These are phyloP conservation scores for Percina caprodes DNA, from an alignment of 2,113 vertebrate genomes.

Conservation along the genomic window DNA sequence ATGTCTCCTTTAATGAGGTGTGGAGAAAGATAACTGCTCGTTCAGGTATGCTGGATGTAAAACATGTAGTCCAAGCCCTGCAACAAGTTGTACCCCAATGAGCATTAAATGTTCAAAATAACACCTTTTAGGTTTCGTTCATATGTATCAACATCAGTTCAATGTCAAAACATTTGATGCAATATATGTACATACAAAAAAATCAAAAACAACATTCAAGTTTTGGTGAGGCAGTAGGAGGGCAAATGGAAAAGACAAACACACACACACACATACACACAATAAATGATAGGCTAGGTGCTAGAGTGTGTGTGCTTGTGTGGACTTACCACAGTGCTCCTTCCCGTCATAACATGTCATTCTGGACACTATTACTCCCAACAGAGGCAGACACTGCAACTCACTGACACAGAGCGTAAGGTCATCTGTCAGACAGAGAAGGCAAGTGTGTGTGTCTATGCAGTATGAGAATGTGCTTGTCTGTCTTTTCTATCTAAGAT, in stretches of 20 bases:
- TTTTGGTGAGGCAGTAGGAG: not conserved
- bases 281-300: too few relatives aligned
- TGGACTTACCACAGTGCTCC: conserved; percentile 18
- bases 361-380: conserved; percentile 65
- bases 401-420: conserved; percentile 61
- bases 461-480: not conserved
- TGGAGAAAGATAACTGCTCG: not conserved
- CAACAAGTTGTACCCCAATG: not conserved
- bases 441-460: conserved; percentile 30
- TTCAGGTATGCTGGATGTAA: conserved; percentile 8
- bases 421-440: conserved; percentile 74
- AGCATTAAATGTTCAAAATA: not conserved
- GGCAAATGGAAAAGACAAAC: conserved; percentile 13
- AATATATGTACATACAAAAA: not conserved
- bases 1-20: conserved; percentile 6
- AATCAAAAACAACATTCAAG: conserved; percentile 23
- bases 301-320: not conserved
- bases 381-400: conserved; percentile 52
- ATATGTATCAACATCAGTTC: not conserved
- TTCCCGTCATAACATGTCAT: conserved; percentile 70
- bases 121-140: not conserved
- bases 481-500: conserved; percentile 11
- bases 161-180: conserved; percentile 17
- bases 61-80: not conserved
- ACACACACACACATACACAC: not conserved